Evolutionary conservation across 1,140 invertebrate species (phyloP).

Genomic region (Drosophila teissieri): DNA sequence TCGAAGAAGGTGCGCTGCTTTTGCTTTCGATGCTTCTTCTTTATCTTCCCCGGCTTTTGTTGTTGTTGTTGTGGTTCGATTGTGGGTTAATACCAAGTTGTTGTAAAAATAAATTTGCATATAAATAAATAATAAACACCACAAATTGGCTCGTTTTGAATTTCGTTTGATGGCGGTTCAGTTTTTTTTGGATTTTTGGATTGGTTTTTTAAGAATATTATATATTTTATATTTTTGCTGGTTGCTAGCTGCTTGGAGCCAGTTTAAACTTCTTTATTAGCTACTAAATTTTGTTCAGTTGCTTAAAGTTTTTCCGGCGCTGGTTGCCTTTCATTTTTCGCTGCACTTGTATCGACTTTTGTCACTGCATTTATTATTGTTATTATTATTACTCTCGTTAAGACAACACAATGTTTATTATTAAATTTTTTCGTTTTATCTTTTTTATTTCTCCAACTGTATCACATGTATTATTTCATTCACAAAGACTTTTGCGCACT

Average conservation of each 20-base stretch:
- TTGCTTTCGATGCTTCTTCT: slow-evolving; percentile 25
- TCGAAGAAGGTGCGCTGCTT: slow-evolving; percentile 10
- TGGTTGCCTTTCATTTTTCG: slow-evolving; percentile 66
- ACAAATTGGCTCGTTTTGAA: slow-evolving; percentile 19
- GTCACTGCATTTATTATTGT: slow-evolving; percentile 23
- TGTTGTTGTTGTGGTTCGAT: slow-evolving; percentile 25
- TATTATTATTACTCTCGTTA: slow-evolving; percentile 41
- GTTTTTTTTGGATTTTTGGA: neutral
- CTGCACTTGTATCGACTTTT: slow-evolving; percentile 29
- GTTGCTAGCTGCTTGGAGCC: slow-evolving; percentile 5
- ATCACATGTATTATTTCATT: slow-evolving; percentile 28
- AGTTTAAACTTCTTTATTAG: slow-evolving; percentile 9
- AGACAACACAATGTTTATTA: slow-evolving; percentile 24
- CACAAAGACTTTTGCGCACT: slow-evolving; percentile 57
- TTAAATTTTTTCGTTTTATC: slow-evolving; percentile 16
- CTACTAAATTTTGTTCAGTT: slow-evolving; percentile 65
- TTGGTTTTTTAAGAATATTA: slow-evolving; percentile 31
- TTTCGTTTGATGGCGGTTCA: slow-evolving; percentile 24
- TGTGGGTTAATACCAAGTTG: slow-evolving; percentile 76
- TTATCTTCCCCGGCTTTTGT: slow-evolving; percentile 28
- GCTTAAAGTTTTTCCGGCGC: slow-evolving; percentile 55
- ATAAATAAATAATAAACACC: slow-evolving; percentile 65
- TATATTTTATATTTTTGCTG: slow-evolving; percentile 12
- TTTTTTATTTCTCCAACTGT: slow-evolving; percentile 6
- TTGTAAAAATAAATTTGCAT: slow-evolving; percentile 76